Evolutionary conservation across 2,113 vertebrate species (phyloP).

Genomic region (Barbus barbus): DNA sequence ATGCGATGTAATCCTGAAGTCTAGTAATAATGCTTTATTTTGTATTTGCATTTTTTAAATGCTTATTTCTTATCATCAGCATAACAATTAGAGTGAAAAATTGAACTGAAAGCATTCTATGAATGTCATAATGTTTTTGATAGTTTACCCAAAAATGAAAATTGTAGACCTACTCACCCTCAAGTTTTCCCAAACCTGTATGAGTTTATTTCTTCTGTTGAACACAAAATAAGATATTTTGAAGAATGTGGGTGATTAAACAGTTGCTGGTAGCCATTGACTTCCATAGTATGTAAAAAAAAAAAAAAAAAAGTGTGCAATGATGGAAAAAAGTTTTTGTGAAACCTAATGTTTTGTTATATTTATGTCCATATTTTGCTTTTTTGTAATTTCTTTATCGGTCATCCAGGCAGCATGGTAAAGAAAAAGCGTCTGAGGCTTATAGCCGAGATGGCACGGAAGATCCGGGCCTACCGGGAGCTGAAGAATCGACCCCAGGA

Average conservation of each 20-base stretch:
- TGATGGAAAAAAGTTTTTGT: not conserved
- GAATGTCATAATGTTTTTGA: not conserved
- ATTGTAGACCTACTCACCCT: not conserved
- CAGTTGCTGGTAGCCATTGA: not conserved
- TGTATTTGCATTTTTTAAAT: not conserved
- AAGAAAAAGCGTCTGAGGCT: conserved; percentile 81
- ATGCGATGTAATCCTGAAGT: not conserved
- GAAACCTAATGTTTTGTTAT: no score
- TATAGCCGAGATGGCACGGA: conserved; percentile 90
- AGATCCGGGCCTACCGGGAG: conserved; percentile 85
- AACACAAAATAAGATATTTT: not conserved
- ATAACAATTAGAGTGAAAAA: not conserved
- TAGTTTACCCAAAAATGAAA: not conserved
- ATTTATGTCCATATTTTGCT: not conserved
- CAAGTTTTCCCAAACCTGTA: not conserved
- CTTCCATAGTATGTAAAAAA: not conserved
- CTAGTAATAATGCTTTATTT: not conserved
- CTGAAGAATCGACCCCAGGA: conserved; percentile 84
- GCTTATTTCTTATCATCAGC: not conserved
- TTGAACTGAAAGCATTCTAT: not conserved
- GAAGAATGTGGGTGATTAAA: not conserved
- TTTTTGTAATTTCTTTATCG: not conserved
- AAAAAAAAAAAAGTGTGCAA: not conserved
- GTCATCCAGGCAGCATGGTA: conserved; percentile 71
- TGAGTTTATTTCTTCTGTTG: not conserved